A percentile compares a stretch with the other conserved stretches of the same genome.
Conservation (phyloP, 1,140 invertebrate species). For the Trypoxylus dichotomus region DNA sequence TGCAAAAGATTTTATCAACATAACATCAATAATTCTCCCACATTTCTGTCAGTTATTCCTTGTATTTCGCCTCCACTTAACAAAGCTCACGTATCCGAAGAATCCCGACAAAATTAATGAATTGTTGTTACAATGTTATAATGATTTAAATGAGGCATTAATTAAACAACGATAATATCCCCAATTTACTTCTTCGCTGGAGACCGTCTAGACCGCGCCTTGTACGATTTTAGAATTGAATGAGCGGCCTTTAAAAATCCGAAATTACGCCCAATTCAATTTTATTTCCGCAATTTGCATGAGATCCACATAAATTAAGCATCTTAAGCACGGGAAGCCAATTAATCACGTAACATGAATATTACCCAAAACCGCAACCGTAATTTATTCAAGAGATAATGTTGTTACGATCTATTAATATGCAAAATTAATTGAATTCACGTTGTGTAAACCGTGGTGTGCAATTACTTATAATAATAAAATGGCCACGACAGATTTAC, state of each 20-base stretch:
- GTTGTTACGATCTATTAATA: conserved; percentile 7
- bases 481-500: background rate
- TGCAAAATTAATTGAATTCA: conserved; percentile 3
- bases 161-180: too few relatives aligned
- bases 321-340: background rate
- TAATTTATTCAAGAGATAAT: conserved; percentile 8
- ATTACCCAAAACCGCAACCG: background rate
- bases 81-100: too few relatives aligned
- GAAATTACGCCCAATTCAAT: background rate
- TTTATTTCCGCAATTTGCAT: background rate
- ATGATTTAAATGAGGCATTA: too few relatives aligned
- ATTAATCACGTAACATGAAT: background rate
- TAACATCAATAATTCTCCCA: too few relatives aligned
- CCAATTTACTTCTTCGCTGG: too few relatives aligned
- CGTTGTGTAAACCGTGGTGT: background rate
- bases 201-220: too few relatives aligned
- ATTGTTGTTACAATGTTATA: too few relatives aligned
- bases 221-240: too few relatives aligned
- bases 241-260: background rate
- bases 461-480: background rate
- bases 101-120: too few relatives aligned
- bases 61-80: too few relatives aligned
- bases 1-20: too few relatives aligned
- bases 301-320: background rate
- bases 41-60: too few relatives aligned